phyloP scores from a whole-genome alignment of 2,113 vertebrate species.

The Sphyrna mokarran region DNA sequence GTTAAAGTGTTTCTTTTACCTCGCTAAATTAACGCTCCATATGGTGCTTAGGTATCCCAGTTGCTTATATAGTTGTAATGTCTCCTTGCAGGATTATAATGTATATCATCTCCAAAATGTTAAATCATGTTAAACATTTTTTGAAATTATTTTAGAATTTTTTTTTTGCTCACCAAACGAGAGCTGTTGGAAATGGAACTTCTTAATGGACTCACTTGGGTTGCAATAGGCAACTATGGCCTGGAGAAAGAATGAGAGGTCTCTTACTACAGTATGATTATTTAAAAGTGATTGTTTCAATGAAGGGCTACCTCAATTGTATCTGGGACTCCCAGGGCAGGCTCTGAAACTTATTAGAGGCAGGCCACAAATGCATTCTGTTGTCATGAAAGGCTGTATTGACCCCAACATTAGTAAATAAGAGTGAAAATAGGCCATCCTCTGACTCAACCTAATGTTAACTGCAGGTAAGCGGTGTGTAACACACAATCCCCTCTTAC shows the following conservation, averaged over 20 bases:
- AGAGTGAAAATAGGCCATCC: neutral
- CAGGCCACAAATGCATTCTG: neutral
- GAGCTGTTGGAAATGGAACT: neutral
- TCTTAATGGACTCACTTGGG: neutral
- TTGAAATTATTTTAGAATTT: neutral
- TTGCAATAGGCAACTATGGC: neutral
- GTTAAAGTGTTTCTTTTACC: neutral
- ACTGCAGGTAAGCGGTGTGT: neutral
- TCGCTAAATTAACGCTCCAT: neutral
- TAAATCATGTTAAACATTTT: neutral
- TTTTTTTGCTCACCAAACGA: neutral
- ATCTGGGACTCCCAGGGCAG: neutral
- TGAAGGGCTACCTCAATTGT: neutral
- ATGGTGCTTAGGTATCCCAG: neutral
- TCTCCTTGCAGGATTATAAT: neutral
- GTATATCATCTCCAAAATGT: neutral
- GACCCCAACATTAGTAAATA: neutral
- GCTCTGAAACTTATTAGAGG: neutral
- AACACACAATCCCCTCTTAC: neutral
- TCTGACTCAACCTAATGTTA: neutral
- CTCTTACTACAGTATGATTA: neutral
- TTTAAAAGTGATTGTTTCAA: neutral
- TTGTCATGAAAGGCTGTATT: neutral
- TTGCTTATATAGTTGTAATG: neutral
- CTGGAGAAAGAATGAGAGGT: neutral